Evolutionary conservation across 53 echinoderm and acorn worm genomes (phyloP), one percentile per base, ranked within the genome.

Genomic region (Zoroaster sp.): DNA sequence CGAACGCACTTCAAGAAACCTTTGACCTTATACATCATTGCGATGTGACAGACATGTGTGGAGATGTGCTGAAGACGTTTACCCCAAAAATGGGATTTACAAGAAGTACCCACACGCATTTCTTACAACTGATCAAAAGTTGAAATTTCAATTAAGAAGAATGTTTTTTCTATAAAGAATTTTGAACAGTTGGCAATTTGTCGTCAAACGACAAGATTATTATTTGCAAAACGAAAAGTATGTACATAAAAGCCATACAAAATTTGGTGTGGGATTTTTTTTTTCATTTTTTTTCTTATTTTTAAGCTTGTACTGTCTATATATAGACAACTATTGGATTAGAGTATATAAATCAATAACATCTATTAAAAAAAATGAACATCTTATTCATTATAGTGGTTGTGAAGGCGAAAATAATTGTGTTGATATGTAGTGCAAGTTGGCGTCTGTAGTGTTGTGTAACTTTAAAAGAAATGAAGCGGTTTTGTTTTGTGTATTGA

Each of bases 261-360:
- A 55, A 37, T 69, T 20, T 85, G 85, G 85, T 85, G 71, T 70
- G 85, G 85, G 85, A 85, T 85, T 47, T 49, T 71, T 69, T 46
- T 71, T 45, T 83, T 45, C 46, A 70, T 71, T 44, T 85, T 69
- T 59, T 59, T 59, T 15, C 30, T 8, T 25, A 28, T 59, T 59
- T 59, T 59, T 59, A 28, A 59, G 63, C 63, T 28, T 25, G 63
- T 59, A 59, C 63, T 59, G 23, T 59, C 23, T 59, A 28, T 59
- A 59, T 25, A 59, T 21, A 59, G n/a, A n/a, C n/a, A n/a, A n/a
- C n/a, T 23, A 25, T 8, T 59, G 59, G 63, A 59, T 59, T 28
- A 28, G 63, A 59, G 63, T 15, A 59, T 59, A 28, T 59, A 28
- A 59, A 28, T 59, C 63, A 3, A 25, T 59, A 59, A 28, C 9